Conservation (phyloP, 2,888 invertebrate species). For the Drosophila setosimentum region DNA sequence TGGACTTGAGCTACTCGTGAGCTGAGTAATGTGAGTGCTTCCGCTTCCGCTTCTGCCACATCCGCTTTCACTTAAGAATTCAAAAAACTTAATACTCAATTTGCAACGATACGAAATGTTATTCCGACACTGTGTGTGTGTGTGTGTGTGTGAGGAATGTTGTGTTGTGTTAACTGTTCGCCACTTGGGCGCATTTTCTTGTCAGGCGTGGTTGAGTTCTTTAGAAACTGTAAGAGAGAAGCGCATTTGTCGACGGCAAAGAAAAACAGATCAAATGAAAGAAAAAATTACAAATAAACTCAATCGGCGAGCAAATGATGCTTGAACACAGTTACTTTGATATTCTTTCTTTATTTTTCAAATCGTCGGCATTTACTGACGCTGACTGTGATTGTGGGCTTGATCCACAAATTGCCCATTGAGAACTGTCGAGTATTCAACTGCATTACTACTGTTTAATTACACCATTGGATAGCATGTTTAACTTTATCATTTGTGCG, state of each 20-base stretch:
- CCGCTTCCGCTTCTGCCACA: constrained; percentile 72
- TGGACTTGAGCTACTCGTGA: constrained; percentile 39
- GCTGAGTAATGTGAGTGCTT: constrained; percentile 76
- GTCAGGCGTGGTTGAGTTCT: constrained; percentile 24
- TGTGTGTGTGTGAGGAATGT: constrained; percentile 18
- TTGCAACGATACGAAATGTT: constrained; percentile 59
- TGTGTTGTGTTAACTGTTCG: constrained; percentile 63
- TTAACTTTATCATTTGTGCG: constrained; percentile 61
- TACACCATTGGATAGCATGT: constrained; percentile 57
- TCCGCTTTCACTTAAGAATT: constrained; percentile 60
- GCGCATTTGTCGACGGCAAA: constrained; percentile 41
- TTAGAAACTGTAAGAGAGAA: constrained; percentile 59
- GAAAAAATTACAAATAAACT: constrained; percentile 9
- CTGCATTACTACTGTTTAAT: constrained; percentile 56
- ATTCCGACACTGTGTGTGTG: constrained; percentile 37
- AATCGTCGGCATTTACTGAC: constrained; percentile 4
- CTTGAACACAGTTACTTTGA: constrained; percentile 59
- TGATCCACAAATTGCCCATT: constrained; percentile 45
- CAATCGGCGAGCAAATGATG: constrained; percentile 58
- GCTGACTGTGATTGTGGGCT: not conserved
- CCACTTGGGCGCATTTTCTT: constrained; percentile 52
- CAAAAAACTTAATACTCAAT: constrained; percentile 77
- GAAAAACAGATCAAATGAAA: not conserved
- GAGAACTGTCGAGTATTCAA: constrained; percentile 35
- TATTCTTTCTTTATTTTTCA: constrained; percentile 12